Percentiles rank a stretch among this genome's conserved stretches.
These are phyloP conservation scores for Cochlearius cochlearius DNA, from an alignment of 2,113 vertebrate genomes.

Conservation along the genomic window DNA sequence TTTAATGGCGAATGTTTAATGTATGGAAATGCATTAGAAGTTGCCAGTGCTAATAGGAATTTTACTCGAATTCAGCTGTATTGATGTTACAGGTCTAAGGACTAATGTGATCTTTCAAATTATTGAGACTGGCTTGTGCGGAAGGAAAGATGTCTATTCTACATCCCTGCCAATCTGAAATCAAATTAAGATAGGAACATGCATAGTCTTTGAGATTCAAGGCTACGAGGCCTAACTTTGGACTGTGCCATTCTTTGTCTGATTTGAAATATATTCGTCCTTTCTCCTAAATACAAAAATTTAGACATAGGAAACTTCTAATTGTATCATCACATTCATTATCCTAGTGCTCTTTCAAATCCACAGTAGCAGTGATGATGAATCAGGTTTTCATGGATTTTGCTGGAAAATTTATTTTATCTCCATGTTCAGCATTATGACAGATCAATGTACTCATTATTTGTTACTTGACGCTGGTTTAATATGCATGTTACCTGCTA, in stretches of 20 bases:
- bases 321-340: background rate
- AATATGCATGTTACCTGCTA: background rate
- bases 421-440: background rate
- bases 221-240: background rate
- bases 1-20: background rate
- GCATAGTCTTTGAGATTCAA: background rate
- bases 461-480: background rate
- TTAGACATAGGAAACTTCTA: background rate
- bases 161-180: background rate
- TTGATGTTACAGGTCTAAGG: background rate
- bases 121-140: background rate
- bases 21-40: background rate
- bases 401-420: background rate
- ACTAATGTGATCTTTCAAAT: background rate
- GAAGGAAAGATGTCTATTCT: background rate
- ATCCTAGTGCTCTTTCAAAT: background rate
- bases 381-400: background rate
- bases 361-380: background rate
- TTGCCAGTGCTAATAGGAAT: background rate
- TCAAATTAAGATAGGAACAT: background rate
- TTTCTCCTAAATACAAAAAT: background rate
- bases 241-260: background rate
- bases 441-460: rapidly evolving
- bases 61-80: background rate
- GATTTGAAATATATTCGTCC: background rate